A percentile compares a stretch with the other conserved stretches of the same genome.
phyloP scores from a whole-genome alignment of 2,888 invertebrate genomes.

The Eupithecia abbreviata region DNA sequence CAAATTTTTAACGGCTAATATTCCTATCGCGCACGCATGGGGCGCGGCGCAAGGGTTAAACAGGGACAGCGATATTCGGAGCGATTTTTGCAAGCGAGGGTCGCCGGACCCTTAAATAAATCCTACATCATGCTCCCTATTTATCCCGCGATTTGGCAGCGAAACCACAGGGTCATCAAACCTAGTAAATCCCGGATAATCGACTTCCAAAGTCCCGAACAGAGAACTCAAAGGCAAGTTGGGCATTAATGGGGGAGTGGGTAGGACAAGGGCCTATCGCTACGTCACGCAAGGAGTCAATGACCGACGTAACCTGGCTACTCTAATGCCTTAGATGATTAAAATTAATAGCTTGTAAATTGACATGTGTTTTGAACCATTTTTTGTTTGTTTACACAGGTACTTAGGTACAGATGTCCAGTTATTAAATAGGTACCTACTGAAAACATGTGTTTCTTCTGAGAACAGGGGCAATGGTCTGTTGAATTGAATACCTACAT shows the following conservation, averaged over 20 bases:
- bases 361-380: not conserved
- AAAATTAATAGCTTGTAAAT: slow-evolving; percentile 21
- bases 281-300: slow-evolving; percentile 29
- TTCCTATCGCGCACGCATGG: too few species aligned
- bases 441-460: not conserved
- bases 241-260: slow-evolving; percentile 16
- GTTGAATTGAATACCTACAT: not conserved
- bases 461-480: not conserved
- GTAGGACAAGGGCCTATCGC: slow-evolving; percentile 13
- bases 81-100: too few species aligned
- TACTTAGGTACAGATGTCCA: not conserved
- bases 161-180: slow-evolving; percentile 6
- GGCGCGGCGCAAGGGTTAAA: too few species aligned
- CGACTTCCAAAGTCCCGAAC: slow-evolving; percentile 12
- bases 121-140: not conserved
- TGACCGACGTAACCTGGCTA: slow-evolving; percentile 19
- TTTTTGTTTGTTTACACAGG: slow-evolving; percentile 4
- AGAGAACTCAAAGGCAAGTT: not conserved
- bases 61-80: too few species aligned
- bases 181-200: slow-evolving; percentile 9
- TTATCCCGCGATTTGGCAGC: slow-evolving; percentile 2
- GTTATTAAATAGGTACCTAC: not conserved
- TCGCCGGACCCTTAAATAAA: too few species aligned
- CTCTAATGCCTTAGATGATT: slow-evolving; percentile 19
- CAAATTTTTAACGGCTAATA: too few species aligned